A percentile compares a stretch with the other conserved stretches of the same genome.
These are phyloP conservation scores for Phyllotreta cruciferae DNA, from an alignment of 2,888 invertebrate genomes.

Conservation along the genomic window DNA sequence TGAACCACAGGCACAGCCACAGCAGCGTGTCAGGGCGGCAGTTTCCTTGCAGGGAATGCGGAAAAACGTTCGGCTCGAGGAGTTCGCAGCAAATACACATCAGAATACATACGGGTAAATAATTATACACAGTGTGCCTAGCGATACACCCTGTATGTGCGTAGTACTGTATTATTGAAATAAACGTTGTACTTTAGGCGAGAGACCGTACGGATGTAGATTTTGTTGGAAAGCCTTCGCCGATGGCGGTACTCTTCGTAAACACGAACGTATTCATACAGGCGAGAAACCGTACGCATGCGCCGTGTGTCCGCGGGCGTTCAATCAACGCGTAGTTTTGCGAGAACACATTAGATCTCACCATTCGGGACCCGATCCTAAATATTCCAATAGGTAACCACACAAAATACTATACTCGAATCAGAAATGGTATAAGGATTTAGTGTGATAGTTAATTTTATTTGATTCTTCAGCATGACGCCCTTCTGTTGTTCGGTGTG, in stretches of 20 bases:
- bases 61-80: conserved; percentile 85
- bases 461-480: conserved; percentile 58
- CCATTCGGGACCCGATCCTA: conserved; percentile 81
- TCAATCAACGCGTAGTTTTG: conserved; percentile 85
- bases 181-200: conserved; percentile 52
- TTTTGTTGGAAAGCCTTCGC: conserved; percentile 91
- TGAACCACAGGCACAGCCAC: conserved; percentile 72
- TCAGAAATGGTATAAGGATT: too few relatives aligned
- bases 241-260: conserved; percentile 83
- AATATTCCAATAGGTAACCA: conserved; percentile 64
- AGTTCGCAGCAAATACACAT: conserved; percentile 88
- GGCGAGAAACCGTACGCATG: conserved; percentile 82
- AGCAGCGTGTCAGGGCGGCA: conserved; percentile 63
- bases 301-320: conserved; percentile 85
- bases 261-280: conserved; percentile 86
- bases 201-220: conserved; percentile 83
- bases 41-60: conserved; percentile 84
- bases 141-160: too few relatives aligned
- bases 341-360: conserved; percentile 86
- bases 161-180: too few relatives aligned
- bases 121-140: neutral
- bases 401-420: neutral
- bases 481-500: conserved; percentile 81
- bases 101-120: conserved; percentile 73
- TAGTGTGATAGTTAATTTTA: neutral